Percentiles rank a stretch among this genome's conserved stretches.
Conservation (phyloP, 2,797 vertebrate genomes). For the Diglossa cyanea region DNA sequence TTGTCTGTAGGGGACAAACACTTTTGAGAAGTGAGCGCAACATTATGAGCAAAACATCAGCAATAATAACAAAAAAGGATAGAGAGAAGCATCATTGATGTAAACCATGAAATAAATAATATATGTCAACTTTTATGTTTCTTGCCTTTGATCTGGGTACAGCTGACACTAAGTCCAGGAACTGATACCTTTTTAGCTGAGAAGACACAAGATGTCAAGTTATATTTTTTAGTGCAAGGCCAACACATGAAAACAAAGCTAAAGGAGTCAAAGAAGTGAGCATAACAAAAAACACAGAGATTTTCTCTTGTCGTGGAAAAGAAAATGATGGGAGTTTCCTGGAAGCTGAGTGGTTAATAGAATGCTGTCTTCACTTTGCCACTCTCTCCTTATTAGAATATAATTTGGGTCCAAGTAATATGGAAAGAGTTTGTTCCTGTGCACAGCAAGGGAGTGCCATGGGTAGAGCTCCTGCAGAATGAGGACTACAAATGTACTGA, state of each 20-base stretch:
- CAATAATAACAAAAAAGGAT: conserved; percentile 23
- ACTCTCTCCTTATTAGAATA: not conserved
- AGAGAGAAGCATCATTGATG: conserved; percentile 26
- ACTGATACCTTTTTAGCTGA: conserved; percentile 63
- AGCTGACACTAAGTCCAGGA: conserved; percentile 68
- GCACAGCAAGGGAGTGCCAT: not conserved
- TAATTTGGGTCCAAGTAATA: not conserved
- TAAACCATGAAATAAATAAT: conserved; percentile 73
- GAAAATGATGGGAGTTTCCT: not conserved
- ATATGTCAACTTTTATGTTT: conserved; percentile 72
- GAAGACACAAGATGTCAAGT: conserved; percentile 54
- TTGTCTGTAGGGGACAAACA: conserved; percentile 48
- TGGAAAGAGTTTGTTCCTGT: not conserved
- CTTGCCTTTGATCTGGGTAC: conserved; percentile 64
- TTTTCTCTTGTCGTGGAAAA: not conserved
- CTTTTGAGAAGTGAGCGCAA: conserved; percentile 11
- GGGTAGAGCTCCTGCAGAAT: not conserved
- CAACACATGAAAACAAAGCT: conserved; percentile 42
- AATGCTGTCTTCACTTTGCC: not conserved
- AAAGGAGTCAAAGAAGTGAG: conserved; percentile 9
- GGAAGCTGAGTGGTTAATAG: conserved; percentile 10
- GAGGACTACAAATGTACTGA: not conserved
- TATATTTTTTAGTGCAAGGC: conserved; percentile 59
- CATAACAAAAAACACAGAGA: not conserved
- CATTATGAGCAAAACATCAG: conserved; percentile 64